phyloP scores from a whole-genome alignment of 2,113 vertebrate species.

The Hassar affinis region DNA sequence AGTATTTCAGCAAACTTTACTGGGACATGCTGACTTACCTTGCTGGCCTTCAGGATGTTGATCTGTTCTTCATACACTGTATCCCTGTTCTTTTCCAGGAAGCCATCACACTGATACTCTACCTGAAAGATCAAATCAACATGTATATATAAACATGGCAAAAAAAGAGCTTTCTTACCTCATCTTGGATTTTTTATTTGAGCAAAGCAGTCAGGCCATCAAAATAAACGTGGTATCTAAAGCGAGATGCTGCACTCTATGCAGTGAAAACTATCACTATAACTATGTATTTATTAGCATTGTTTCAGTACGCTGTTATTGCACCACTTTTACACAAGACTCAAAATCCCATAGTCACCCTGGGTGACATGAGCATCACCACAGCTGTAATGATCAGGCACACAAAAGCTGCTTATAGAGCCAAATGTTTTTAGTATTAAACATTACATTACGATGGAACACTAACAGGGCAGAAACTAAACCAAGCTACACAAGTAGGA shows the following conservation, averaged over 20 bases:
- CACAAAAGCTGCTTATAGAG: background rate
- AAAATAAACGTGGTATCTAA: background rate
- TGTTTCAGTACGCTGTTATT: background rate
- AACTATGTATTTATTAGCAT: background rate
- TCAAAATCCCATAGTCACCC: background rate
- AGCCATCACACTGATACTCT: constrained; percentile 86
- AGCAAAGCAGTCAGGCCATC: background rate
- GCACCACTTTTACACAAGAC: background rate
- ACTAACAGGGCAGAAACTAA: background rate
- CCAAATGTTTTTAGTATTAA: background rate
- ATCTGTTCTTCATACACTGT: constrained; percentile 91
- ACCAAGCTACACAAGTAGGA: background rate
- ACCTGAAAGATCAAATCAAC: constrained; percentile 69
- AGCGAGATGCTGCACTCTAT: background rate
- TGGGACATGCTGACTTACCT: constrained; percentile 68
- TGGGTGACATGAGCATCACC: background rate
- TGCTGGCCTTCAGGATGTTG: constrained; percentile 90
- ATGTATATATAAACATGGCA: background rate
- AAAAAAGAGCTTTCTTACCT: background rate
- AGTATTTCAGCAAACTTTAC: background rate
- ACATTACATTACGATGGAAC: background rate
- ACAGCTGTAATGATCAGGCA: background rate
- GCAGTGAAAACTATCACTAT: background rate
- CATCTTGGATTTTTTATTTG: background rate
- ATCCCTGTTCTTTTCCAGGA: constrained; percentile 91